Evolutionary conservation across 2,888 invertebrate genomes (phyloP), one percentile per base, ranked within the genome.

Genomic region (Conomelus anceps): DNA sequence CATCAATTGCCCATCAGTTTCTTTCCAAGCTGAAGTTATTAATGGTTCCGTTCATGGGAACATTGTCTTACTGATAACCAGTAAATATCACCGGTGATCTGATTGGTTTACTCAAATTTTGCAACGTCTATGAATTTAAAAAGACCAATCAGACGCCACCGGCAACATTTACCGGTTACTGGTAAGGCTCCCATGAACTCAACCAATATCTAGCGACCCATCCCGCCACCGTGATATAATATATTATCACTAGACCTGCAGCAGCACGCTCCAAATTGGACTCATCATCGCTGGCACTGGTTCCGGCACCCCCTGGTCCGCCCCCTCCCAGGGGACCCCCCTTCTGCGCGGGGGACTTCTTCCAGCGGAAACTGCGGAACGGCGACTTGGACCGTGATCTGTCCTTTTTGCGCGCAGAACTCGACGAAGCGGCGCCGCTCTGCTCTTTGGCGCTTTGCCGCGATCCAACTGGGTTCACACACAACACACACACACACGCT

Each of bases 311-410:
- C 89, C 92, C 92, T 88, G 92, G 92, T n/a, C 85, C 29, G 22
- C 90, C 87, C 23, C 34, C 94, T n/a, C n/a, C n/a, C n/a, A n/a
- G n/a, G n/a, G n/a, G 11, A 4, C 91, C 23, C 88, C 95, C 92
- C 95, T 95, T 91, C 93, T 94, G 92, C 94, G 94, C 23, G 91
- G 91, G 63, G 87, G 96, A 96, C 93, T 97, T 97, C 94, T 96
- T 96, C 97, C 97, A 98, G 91, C 98, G 95, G 95, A 98, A 98
- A 94, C 97, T 98, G 93, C 98, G 95, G 96, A 98, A 98, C 91
- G 98, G 98, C 92, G 98, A 98, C 95, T 98, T 98, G 95, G 98
- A 98, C 93, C 98, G 96, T 92, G 98, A 97, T 92, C 97, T 96
- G 93, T 96, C 96, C 95, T 97, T 97, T 92, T 93, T 92, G 26